Evolutionary conservation across 2,113 vertebrate genomes (phyloP).

Genomic region (Upupa epops): DNA sequence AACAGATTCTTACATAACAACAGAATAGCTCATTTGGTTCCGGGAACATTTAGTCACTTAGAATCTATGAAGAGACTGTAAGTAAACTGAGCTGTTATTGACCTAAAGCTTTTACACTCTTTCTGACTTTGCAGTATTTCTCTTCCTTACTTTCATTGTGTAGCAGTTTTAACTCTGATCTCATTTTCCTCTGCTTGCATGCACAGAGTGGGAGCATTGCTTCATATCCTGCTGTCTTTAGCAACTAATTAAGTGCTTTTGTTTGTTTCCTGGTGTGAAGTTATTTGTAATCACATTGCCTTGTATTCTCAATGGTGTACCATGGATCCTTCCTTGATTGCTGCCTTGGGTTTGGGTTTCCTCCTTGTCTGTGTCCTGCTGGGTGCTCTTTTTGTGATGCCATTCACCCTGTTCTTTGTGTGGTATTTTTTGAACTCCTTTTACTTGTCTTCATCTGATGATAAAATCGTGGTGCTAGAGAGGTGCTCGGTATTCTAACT

Average conservation of each 20-base stretch:
- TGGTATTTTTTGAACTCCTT: not conserved
- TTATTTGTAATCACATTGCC: not conserved
- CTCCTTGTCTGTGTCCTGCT: not conserved
- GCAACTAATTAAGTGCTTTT: not conserved
- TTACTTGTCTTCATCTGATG: not conserved
- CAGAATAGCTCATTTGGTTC: slow-evolving; percentile 90
- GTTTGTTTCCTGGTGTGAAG: not conserved
- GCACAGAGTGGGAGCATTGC: not conserved
- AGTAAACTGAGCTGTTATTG: slow-evolving; percentile 71
- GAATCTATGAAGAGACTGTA: slow-evolving; percentile 96
- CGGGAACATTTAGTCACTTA: slow-evolving; percentile 92
- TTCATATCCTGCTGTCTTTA: not conserved
- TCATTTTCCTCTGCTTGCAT: not conserved
- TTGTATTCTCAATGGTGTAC: not conserved
- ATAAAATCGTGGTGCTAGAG: no score
- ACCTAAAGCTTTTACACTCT: not conserved
- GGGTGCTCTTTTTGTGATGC: not conserved
- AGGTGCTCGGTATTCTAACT: not conserved
- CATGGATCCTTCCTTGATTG: not conserved
- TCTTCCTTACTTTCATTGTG: not conserved
- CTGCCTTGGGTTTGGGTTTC: not conserved
- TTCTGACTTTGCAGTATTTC: not conserved
- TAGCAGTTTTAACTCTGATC: not conserved
- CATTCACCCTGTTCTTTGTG: not conserved
- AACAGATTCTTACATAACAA: slow-evolving; percentile 98